Conservation (phyloP, 2,797 vertebrate genomes). For the Gadopsis bispinosus region DNA sequence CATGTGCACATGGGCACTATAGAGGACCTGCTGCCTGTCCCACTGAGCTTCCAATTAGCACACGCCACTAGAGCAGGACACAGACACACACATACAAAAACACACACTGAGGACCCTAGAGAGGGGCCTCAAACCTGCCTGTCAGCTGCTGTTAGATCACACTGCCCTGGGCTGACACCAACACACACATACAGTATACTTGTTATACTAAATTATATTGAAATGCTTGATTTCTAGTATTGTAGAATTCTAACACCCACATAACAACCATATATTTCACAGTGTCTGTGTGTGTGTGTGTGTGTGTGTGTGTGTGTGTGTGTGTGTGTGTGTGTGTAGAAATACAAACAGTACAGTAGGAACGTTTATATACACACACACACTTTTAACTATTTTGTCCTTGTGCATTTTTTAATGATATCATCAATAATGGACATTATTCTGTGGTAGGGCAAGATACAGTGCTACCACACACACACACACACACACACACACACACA, state of each 20-base stretch:
- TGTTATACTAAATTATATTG: not conserved
- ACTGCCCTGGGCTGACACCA: constrained; percentile 79
- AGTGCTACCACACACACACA: constrained; percentile 6
- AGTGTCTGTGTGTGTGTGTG: too few relatives aligned
- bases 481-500: constrained; percentile 28
- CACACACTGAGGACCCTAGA: constrained; percentile 87
- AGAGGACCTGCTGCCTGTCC: constrained; percentile 75
- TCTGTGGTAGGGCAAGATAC: constrained; percentile 51
- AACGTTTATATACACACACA: constrained; percentile 20
- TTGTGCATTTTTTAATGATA: constrained; percentile 82
- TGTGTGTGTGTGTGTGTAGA: not conserved
- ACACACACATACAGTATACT: constrained; percentile 54
- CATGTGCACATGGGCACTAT: constrained; percentile 49
- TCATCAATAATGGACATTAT: constrained; percentile 80
- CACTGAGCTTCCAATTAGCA: constrained; percentile 79
- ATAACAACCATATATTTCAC: not conserved
- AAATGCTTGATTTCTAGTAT: not conserved
- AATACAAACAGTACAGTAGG: not conserved
- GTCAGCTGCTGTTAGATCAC: constrained; percentile 96
- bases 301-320: too few relatives aligned
- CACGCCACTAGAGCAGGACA: constrained; percentile 74
- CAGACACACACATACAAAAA: constrained; percentile 46
- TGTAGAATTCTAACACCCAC: not conserved
- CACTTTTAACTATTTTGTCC: constrained; percentile 71
- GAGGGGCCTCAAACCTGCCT: constrained; percentile 93